phyloP scores from a whole-genome alignment of 2,113 vertebrate genomes.

The Poeciliopsis retropinna region DNA sequence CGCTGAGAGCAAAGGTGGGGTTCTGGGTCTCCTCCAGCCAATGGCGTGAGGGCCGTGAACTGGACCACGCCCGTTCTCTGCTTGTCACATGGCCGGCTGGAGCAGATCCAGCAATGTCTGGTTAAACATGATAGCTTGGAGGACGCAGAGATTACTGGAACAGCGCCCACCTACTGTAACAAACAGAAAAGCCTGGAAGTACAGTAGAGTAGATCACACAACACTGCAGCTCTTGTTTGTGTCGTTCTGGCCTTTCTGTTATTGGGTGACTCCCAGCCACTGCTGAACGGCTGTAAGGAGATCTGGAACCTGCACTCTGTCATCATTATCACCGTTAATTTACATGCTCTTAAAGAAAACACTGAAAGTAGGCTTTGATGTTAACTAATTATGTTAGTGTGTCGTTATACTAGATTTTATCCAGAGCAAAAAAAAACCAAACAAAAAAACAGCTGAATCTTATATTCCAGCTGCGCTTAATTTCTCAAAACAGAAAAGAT shows the following conservation, averaged over 20 bases:
- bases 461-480: too few species aligned
- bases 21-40: constrained; percentile 48
- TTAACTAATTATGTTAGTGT: background rate
- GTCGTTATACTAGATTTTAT: too few species aligned
- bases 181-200: constrained; percentile 61
- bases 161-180: constrained; percentile 14
- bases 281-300: constrained; percentile 11
- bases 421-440: too few species aligned
- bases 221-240: too few species aligned
- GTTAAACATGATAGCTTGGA: constrained; percentile 34
- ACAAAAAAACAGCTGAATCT: too few species aligned
- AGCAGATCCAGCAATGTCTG: constrained; percentile 44
- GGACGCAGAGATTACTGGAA: constrained; percentile 65
- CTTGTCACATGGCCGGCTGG: constrained; percentile 50
- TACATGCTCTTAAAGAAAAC: background rate
- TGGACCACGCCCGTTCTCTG: constrained; percentile 15
- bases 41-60: constrained; percentile 12
- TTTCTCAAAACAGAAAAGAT: too few species aligned
- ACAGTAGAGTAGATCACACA: constrained; percentile 31
- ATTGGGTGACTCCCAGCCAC: background rate
- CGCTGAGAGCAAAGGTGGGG: constrained; percentile 17
- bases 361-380: background rate
- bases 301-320: background rate
- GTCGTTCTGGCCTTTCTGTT: background rate
- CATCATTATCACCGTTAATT: background rate